Conservation (phyloP, 1,140 invertebrate genomes). For the Eupristina koningsbergeri region DNA sequence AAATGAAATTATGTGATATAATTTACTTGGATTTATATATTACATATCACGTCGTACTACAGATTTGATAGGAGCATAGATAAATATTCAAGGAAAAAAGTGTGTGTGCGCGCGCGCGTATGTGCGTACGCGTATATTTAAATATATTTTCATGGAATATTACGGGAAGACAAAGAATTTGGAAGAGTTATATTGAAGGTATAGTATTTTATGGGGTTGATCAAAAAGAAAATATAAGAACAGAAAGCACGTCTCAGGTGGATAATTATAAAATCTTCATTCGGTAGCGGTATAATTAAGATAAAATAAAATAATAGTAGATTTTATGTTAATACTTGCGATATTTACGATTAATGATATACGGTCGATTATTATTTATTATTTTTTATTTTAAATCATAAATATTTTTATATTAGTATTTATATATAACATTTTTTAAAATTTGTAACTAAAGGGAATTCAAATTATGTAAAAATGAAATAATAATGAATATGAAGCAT, state of each 20-base stretch:
- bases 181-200: not conserved
- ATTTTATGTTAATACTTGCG: not conserved
- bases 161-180: constrained; percentile 2
- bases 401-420: too few species aligned
- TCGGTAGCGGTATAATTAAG: not conserved
- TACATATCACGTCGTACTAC: not conserved
- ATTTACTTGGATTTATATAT: not conserved
- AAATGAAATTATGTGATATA: not conserved
- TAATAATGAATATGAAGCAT: too few species aligned
- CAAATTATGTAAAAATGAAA: too few species aligned
- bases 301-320: not conserved
- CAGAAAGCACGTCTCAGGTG: not conserved
- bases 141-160: constrained; percentile 50
- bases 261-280: not conserved
- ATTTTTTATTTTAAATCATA: too few species aligned
- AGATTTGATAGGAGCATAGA: constrained; percentile 52
- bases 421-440: too few species aligned
- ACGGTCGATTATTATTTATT: too few species aligned
- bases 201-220: not conserved
- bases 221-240: not conserved
- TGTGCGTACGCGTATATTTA: too few species aligned
- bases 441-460: too few species aligned
- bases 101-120: too few species aligned
- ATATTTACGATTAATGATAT: too few species aligned
- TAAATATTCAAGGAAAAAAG: constrained; percentile 58